These are phyloP conservation scores for Tromatobia lineatoria DNA, from an alignment of 2,888 invertebrate species.

Conservation along the genomic window DNA sequence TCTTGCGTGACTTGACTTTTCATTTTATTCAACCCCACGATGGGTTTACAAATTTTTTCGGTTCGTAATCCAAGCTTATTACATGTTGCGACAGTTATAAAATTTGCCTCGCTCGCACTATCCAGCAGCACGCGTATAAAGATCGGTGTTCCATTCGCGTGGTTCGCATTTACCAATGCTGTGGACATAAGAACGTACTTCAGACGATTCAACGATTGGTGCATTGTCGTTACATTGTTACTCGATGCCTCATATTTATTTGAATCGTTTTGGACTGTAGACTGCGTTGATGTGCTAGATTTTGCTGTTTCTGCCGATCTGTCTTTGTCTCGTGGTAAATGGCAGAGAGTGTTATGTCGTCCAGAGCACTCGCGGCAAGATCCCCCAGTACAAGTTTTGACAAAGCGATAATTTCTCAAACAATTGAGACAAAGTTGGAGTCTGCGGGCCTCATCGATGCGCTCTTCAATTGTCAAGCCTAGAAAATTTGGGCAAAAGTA, in stretches of 20 bases:
- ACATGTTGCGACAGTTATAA: slow-evolving; percentile 48
- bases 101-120: slow-evolving; percentile 57
- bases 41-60: slow-evolving; percentile 7
- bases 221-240: slow-evolving; percentile 31
- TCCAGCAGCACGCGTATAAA: slow-evolving; percentile 44
- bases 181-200: slow-evolving; percentile 36
- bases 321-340: neutral
- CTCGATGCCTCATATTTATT: neutral
- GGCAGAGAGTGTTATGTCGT: slow-evolving; percentile 64
- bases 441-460: slow-evolving; percentile 44
- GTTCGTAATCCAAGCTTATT: slow-evolving; percentile 33
- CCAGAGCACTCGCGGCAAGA: slow-evolving; percentile 60
- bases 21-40: slow-evolving; percentile 55
- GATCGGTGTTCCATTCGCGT: slow-evolving; percentile 36
- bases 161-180: slow-evolving; percentile 21
- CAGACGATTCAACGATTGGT: slow-evolving; percentile 20
- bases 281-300: no score
- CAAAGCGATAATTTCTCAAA: slow-evolving; percentile 57
- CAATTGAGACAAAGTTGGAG: slow-evolving; percentile 47
- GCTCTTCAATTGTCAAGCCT: slow-evolving; percentile 48
- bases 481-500: slow-evolving; percentile 58
- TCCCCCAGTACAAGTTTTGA: slow-evolving; percentile 58
- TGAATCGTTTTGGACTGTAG: no score
- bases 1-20: slow-evolving; percentile 31
- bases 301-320: no score